Conservation (phyloP, 1,140 invertebrate genomes). For the Ceratoteleas bidentatus region DNA sequence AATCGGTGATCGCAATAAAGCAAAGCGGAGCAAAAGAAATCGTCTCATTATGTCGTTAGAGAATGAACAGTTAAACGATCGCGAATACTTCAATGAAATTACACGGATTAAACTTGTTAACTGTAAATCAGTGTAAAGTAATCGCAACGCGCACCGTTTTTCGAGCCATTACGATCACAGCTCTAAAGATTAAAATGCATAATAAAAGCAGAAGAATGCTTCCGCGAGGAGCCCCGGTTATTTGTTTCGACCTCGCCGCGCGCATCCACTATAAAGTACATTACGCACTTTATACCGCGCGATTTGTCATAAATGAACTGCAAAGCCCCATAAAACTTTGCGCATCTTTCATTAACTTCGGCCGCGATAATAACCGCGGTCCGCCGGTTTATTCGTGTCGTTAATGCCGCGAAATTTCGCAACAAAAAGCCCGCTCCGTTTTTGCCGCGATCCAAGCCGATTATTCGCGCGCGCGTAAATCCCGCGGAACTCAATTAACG, state of each 20-base stretch:
- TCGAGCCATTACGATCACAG: conserved; percentile 38
- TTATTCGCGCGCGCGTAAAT: conserved; percentile 22
- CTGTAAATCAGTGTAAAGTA: conserved; percentile 45
- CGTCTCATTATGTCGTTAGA: conserved; percentile 3
- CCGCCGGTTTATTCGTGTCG: conserved; percentile 1
- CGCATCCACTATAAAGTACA: conserved; percentile 20
- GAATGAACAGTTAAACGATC: conserved; percentile 41
- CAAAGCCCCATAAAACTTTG: conserved; percentile 30
- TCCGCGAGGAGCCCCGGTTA: conserved; percentile 37
- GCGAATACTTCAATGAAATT: conserved; percentile 32
- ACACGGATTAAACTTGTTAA: conserved; percentile 45
- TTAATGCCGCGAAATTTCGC: conserved; percentile 17
- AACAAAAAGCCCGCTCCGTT: background rate
- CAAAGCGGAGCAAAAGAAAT: background rate
- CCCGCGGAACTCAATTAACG: conserved; percentile 16
- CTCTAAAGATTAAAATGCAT: conserved; percentile 45
- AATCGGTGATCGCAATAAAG: conserved; percentile 4
- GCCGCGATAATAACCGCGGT: conserved; percentile 10
- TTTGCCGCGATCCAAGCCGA: conserved; percentile 5
- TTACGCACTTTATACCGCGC: conserved; percentile 29
- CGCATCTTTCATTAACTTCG: conserved; percentile 45
- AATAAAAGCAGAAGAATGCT: conserved; percentile 49
- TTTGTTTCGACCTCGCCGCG: conserved; percentile 35
- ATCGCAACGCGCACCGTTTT: conserved; percentile 34
- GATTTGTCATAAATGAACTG: conserved; percentile 48